phyloP scores from a whole-genome alignment of 1,140 invertebrate genomes.

The Brachionus manjavacas region DNA sequence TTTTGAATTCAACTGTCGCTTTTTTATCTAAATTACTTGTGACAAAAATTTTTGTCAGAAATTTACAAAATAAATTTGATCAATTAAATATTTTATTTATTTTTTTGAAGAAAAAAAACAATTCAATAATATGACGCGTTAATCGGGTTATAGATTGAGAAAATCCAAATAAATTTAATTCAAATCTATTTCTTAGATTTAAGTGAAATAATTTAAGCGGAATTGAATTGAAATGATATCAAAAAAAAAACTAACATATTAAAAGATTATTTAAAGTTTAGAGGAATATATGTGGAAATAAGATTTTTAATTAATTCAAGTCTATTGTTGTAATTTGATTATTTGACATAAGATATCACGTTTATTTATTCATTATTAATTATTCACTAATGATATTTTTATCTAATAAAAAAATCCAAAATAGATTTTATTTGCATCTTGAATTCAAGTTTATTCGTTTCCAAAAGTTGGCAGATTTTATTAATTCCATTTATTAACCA shows the following conservation, averaged over 20 bases:
- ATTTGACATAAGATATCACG: not conserved
- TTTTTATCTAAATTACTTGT: not conserved
- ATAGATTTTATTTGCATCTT: not conserved
- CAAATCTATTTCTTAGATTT: not conserved
- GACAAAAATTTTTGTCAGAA: not conserved
- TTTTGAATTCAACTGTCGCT: not conserved
- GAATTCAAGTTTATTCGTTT: not conserved
- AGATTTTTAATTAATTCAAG: not conserved
- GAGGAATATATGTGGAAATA: not conserved
- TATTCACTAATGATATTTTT: not conserved
- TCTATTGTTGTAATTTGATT: not conserved
- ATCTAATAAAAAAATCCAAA: not conserved
- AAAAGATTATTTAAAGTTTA: not conserved
- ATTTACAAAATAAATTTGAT: not conserved
- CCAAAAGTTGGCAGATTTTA: no score
- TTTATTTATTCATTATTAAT: not conserved
- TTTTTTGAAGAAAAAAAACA: not conserved
- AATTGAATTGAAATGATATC: not conserved
- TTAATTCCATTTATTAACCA: no score
- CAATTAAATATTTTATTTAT: not conserved
- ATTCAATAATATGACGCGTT: not conserved
- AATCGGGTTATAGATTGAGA: not conserved
- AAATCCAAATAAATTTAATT: not conserved
- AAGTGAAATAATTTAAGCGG: not conserved
- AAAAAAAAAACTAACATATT: not conserved